A percentile compares a stretch with the other conserved stretches of the same genome.
Conservation (phyloP, 1,140 invertebrate genomes). For the Arion vulgaris region DNA sequence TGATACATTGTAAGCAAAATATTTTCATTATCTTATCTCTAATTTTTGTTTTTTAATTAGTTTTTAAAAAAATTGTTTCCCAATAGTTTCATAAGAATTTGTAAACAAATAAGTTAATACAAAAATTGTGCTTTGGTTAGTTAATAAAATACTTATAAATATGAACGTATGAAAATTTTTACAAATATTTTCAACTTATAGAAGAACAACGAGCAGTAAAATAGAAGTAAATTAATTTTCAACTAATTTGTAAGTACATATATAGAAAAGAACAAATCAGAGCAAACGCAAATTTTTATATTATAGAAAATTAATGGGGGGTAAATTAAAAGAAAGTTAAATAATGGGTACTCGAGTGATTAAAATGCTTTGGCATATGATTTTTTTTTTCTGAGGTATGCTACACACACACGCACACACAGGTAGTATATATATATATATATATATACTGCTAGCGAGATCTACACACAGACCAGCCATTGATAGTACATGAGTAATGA, state of each 20-base stretch:
- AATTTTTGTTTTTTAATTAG: background rate
- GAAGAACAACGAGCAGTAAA: background rate
- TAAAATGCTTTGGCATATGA: too few species aligned
- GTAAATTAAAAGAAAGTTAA: background rate
- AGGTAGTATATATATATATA: too few species aligned
- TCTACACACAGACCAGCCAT: too few species aligned
- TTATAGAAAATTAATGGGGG: background rate
- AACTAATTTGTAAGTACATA: too few species aligned
- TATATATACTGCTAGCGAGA: too few species aligned
- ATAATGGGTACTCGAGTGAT: background rate
- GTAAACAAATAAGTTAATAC: background rate
- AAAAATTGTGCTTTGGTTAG: background rate
- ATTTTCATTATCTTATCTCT: background rate
- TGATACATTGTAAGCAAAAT: background rate
- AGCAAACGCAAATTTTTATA: background rate
- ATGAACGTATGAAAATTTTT: background rate
- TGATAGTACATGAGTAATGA: too few species aligned
- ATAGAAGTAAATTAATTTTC: background rate
- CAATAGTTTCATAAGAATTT: background rate
- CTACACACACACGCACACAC: too few species aligned
- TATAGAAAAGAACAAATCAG: too few species aligned
- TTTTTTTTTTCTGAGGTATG: too few species aligned
- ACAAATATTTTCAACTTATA: too few species aligned
- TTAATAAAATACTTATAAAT: background rate
- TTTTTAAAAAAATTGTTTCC: background rate